Conservation (phyloP, 2,113 vertebrate genomes). For the Callipepla squamata region DNA sequence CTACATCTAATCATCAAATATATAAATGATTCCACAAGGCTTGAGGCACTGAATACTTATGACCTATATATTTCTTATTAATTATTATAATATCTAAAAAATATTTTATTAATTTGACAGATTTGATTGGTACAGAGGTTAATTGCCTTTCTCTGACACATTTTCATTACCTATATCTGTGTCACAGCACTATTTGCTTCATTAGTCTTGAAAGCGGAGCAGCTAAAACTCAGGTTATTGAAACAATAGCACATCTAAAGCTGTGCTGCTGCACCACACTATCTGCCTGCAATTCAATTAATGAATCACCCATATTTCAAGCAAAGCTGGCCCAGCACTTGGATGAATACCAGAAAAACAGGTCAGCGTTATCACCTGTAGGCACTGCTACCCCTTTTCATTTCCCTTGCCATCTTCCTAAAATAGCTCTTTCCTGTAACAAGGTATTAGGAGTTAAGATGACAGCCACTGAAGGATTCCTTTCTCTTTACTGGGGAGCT, state of each 20-base stretch:
- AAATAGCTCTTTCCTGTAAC: slow-evolving; percentile 31
- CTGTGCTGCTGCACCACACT: slow-evolving; percentile 34
- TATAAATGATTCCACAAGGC: neutral
- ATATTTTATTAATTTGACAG: slow-evolving; percentile 64
- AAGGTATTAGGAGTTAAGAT: slow-evolving; percentile 20
- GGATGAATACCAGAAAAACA: slow-evolving; percentile 57
- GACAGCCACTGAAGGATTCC: slow-evolving; percentile 34
- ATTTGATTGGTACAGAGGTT: slow-evolving; percentile 71
- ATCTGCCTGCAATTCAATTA: slow-evolving; percentile 47
- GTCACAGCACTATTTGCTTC: slow-evolving; percentile 81
- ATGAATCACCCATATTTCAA: slow-evolving; percentile 62
- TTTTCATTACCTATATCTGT: slow-evolving; percentile 75
- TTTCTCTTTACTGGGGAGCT: slow-evolving; percentile 1
- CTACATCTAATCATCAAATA: neutral
- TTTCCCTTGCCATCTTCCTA: slow-evolving; percentile 37
- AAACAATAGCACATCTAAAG: slow-evolving; percentile 6
- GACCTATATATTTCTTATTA: slow-evolving; percentile 37
- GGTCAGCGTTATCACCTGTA: slow-evolving; percentile 58
- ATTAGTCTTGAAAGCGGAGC: slow-evolving; percentile 78
- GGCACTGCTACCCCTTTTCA: slow-evolving; percentile 35
- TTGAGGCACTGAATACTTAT: neutral
- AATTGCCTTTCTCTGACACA: slow-evolving; percentile 78
- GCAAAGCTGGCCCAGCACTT: slow-evolving; percentile 43
- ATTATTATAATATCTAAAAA: slow-evolving; percentile 29
- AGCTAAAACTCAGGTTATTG: slow-evolving; percentile 51